Evolutionary conservation across 2,113 vertebrate genomes (phyloP), one percentile per base, ranked within the genome.

Genomic region (Guaruba guarouba): DNA sequence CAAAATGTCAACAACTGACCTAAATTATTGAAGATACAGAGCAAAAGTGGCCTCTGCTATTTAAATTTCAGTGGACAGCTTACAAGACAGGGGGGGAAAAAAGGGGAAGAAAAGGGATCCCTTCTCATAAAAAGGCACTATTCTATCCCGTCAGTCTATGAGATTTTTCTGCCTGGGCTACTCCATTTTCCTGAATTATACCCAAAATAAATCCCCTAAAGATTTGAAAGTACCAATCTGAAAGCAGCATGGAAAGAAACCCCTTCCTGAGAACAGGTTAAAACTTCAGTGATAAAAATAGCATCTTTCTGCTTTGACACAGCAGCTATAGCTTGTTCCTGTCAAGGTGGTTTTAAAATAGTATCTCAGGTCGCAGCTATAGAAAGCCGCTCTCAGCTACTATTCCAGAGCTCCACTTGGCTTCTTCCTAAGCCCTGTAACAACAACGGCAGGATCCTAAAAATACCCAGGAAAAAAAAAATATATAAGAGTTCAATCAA

Each of bases 1-100:
- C 83, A 79, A 90, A 80, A 95, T 78, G 82, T 96, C 95, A 97
- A 96, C 93, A 96, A 88, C 43, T 39, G 55, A 59, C 51, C 68
- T 90, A 92, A 94, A 88, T 94, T 94, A 90, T 93, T 94, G 92
- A 83, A 64, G 88, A 71, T 82, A 79, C 5, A 13, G 76, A 95
- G 68, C 31, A 93, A 64, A 92, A 94, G 59, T n/a, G 22, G 78
- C n/a, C 70, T 77, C 69, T 84, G 19, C 74, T 86, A 75, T 77
- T 88, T 39, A 46, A 67, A 43, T 84, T 84, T 76, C 37, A 3
- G 85, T 17, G 52, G 57, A 51, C 11, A 73, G 70, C 44, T 66
- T 31, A 31, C 17, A 4, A 52, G 17, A 41, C 7, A 11, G 19
- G 3, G 31, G 31, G 39, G 18, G 14, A 76, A 69, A 57, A 70